Evolutionary conservation across 2,888 invertebrate species (phyloP).

Genomic region (Andrena praecox): DNA sequence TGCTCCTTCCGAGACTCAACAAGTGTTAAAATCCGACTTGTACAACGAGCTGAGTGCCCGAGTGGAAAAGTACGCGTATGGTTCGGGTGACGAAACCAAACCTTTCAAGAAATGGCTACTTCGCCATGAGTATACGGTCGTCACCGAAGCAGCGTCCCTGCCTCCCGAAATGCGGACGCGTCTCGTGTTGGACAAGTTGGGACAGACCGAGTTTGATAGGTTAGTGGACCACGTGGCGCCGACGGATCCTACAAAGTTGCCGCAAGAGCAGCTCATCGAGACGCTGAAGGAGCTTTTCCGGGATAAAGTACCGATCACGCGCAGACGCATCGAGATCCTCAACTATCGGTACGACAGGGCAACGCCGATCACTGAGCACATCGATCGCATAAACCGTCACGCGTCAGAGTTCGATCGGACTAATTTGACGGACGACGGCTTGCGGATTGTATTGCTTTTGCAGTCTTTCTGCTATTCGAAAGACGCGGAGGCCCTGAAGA

Average conservation of each 20-base stretch:
- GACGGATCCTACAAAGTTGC: background rate
- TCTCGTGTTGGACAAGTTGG: constrained; percentile 5
- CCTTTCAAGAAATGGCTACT: background rate
- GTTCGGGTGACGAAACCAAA: background rate
- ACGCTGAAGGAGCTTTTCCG: constrained; percentile 5
- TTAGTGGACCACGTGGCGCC: constrained; percentile 6
- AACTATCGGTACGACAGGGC: constrained; percentile 17
- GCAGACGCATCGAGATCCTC: constrained; percentile 12
- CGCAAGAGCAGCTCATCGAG: background rate
- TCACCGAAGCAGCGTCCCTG: background rate
- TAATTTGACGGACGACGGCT: constrained; percentile 1
- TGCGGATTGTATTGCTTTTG: background rate
- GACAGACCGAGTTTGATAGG: constrained; percentile 1
- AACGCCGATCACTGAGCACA: constrained; percentile 4
- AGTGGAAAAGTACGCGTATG: background rate
- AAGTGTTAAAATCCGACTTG: background rate
- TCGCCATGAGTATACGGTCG: background rate
- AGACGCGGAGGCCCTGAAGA: background rate
- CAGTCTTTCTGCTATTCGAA: background rate
- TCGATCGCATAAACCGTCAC: constrained; percentile 18
- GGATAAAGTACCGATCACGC: constrained; percentile 1
- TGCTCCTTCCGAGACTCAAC: background rate
- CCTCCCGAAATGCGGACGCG: constrained; percentile 4
- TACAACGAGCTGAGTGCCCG: background rate
- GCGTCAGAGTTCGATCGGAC: constrained; percentile 21